These are phyloP conservation scores for Ceuthmochares aereus DNA, from an alignment of 2,113 vertebrate species.

Conservation along the genomic window DNA sequence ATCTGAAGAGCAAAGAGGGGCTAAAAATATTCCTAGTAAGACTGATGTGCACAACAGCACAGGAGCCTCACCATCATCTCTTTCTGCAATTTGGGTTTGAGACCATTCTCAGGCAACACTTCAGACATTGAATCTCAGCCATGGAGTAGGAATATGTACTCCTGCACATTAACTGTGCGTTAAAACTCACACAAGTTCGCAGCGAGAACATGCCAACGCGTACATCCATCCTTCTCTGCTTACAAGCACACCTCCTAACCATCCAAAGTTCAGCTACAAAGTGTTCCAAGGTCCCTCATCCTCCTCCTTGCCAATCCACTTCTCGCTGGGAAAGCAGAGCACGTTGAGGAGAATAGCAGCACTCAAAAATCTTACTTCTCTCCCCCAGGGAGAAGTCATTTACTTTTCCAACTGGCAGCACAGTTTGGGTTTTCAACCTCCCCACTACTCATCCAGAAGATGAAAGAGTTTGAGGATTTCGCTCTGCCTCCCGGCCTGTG, in stretches of 20 bases:
- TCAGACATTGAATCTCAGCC: rapidly evolving
- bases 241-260: rapidly evolving
- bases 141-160: rapidly evolving
- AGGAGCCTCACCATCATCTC: not conserved
- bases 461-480: conserved; percentile 5
- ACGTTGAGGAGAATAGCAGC: not conserved
- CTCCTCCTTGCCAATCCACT: not conserved
- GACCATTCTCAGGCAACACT: rapidly evolving
- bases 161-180: rapidly evolving
- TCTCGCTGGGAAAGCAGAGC: not conserved
- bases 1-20: not conserved
- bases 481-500: not conserved
- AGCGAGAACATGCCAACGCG: rapidly evolving
- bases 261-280: not conserved
- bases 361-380: not conserved
- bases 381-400: conserved; percentile 10
- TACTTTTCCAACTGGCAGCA: not conserved
- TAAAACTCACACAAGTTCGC: not conserved
- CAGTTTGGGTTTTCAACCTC: not conserved
- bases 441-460: not conserved
- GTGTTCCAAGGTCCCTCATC: rapidly evolving
- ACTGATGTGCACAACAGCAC: not conserved
- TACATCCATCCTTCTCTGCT: not conserved
- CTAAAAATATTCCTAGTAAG: not conserved
- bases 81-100: too few species aligned